Conservation (phyloP, 2,797 vertebrate species). For the Gymnoscopelus braueri region DNA sequence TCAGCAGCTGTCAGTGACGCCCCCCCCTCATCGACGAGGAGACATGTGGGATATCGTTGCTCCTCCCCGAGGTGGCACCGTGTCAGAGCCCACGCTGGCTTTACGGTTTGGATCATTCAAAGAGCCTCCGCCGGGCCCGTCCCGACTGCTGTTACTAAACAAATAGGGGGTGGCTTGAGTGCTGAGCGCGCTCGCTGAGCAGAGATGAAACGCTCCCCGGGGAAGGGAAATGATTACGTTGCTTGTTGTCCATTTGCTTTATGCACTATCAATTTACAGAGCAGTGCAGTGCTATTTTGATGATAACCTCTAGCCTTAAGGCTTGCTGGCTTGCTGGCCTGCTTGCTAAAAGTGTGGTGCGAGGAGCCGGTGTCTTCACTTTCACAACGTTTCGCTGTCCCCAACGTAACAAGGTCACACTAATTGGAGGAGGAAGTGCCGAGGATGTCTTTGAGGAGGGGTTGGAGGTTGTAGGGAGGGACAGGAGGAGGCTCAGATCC, state of each 20-base stretch:
- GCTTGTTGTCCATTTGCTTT: constrained; percentile 63
- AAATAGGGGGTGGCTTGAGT: constrained; percentile 60
- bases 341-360: constrained; percentile 49
- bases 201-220: constrained; percentile 57
- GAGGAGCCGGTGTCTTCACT: constrained; percentile 56
- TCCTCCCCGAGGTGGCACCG: constrained; percentile 53
- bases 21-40: constrained; percentile 43
- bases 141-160: constrained; percentile 70
- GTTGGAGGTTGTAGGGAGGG: constrained; percentile 56
- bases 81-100: constrained; percentile 63
- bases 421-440: constrained; percentile 80
- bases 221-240: constrained; percentile 40
- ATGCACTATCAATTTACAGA: constrained; percentile 63
- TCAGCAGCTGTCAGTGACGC: constrained; percentile 71
- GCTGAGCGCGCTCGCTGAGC: constrained; percentile 52
- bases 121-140: constrained; percentile 61
- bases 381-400: constrained; percentile 57
- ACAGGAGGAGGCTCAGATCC: constrained; percentile 72
- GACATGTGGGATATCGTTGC: constrained; percentile 41
- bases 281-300: constrained; percentile 67
- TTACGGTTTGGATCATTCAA: constrained; percentile 72
- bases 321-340: constrained; percentile 17
- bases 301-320: constrained; percentile 64
- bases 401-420: constrained; percentile 74
- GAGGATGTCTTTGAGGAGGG: constrained; percentile 67